Evolutionary conservation across 1,140 invertebrate species (phyloP), one percentile per base, ranked within the genome.

Genomic region (Pemphigus obesinymphae): DNA sequence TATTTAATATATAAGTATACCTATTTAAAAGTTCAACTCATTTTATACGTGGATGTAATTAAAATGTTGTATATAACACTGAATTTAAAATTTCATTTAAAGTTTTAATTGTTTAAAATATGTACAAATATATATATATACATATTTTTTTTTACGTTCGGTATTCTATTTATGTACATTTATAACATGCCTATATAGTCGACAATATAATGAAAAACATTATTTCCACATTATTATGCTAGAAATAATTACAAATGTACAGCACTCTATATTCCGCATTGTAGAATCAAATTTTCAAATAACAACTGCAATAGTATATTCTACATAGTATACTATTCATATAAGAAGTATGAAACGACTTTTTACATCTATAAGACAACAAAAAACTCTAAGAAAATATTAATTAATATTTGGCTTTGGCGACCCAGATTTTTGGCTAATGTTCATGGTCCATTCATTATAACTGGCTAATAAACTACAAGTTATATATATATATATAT

Each of bases 331-430:
- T 20, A 50, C n/a, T 20, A n/a, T 55, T n/a, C n/a, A n/a, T 17
- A 23, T 40, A 43, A 43, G 20, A 70, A 68, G 26, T 29, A 70
- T 45, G 6, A 26, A 34, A 50, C 20, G 17, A 48, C 15, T 72
- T 31, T 29, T 15, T 1, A 48, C 26, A 29, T 50, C 2, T 29
- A 15, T 50, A n/a, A 50, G 2, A 73, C 31, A 50, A 31, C 45
- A 50, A 45, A 73, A 50, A 73, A 17, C 8, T n/a, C 40, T 48
- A 8, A 31, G 26, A 48, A 72, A 72, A 72, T 48, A 31, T 72
- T 72, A 45, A 72, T 72, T 72, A 72, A 48, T 50, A 73, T 73
- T 73, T 73, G 70, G 70, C 70, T 48, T 50, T 73, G 20, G 29
- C 45, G n/a, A 20, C 43, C 26, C 8, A 10, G 31, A 73, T 31